These are phyloP conservation scores for Chlorops oryzae DNA, from an alignment of 1,140 invertebrate genomes.

Conservation along the genomic window DNA sequence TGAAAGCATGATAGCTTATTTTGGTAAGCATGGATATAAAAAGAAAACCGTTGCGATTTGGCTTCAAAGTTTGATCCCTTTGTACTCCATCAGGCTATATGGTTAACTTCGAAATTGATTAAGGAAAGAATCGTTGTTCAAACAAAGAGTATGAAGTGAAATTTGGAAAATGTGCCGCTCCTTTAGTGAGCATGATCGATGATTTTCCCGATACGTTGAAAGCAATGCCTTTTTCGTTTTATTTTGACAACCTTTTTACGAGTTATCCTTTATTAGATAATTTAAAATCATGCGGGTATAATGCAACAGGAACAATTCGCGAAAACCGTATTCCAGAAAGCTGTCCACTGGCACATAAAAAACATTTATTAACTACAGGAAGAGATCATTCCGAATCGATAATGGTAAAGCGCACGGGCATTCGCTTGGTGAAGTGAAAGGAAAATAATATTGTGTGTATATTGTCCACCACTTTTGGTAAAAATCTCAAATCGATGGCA, in stretches of 20 bases:
- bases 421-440: conserved; percentile 13
- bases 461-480: conserved; percentile 23
- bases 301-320: conserved; percentile 24
- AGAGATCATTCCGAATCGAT: conserved; percentile 6
- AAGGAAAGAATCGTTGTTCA: conserved; percentile 26
- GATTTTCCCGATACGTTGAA: too few species aligned
- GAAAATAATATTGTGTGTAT: conserved; percentile 22
- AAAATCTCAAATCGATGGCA: conserved; percentile 11
- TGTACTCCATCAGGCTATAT: conserved; percentile 29
- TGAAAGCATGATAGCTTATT: conserved; percentile 39
- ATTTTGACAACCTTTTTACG: conserved; percentile 35
- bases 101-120: conserved; percentile 34
- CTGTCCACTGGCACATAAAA: conserved; percentile 18
- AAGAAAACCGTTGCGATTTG: too few species aligned
- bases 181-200: too few species aligned
- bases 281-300: conserved; percentile 17
- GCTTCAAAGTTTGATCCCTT: too few species aligned
- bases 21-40: conserved; percentile 28
- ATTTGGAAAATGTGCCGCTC: conserved; percentile 28
- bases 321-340: conserved; percentile 21
- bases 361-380: conserved; percentile 15
- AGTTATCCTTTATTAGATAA: conserved; percentile 21
- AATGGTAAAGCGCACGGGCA: conserved; percentile 3
- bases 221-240: conserved; percentile 23
- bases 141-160: conserved; percentile 17